Evolutionary conservation across 2,113 vertebrate species (phyloP), one percentile per base, ranked within the genome.

Genomic region (Callocephalon fimbriatum): DNA sequence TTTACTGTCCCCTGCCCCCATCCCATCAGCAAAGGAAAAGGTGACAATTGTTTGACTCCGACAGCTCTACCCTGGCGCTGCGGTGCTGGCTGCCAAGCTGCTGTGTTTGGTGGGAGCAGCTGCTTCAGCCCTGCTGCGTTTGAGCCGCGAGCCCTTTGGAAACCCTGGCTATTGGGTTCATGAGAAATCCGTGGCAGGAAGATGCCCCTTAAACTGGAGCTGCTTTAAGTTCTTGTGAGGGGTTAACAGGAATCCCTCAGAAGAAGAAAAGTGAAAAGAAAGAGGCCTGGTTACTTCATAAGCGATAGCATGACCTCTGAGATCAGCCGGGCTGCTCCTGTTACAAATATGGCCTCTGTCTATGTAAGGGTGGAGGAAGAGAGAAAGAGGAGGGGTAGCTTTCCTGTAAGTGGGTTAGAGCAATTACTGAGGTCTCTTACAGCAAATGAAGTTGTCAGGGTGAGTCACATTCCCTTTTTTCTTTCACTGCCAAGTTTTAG

Each of bases 381-480:
- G 81, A 87, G 71, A 79, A 59, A 90, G 94, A 94, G 90, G 92
- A 95, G 92, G 88, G 92, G 83, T 74, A 84, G 73, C 80, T 87
- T 97, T 97, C 96, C 94, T 95, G 88, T 91, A 95, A 94, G 91
- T 84, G 92, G 91, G 91, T 96, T 91, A 95, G 86, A 95, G 94
- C 96, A 97, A 97, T 97, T 95, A 96, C 92, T 68, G 61, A 95
- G 94, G 94, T 91, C 95, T 96, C 84, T 95, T 95, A 89, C 83
- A 95, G 93, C 96, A 91, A 95, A 94, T 87, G 86, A 95, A 96
- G 76, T 92, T 95, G 96, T 93, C 92, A 81, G 92, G 8, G 86
- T 96, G 97, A 97, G 96, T 97, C 96, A 97, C 94, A 61, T 92
- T 95, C 83, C 88, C 86, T 93, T 96, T 90, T 96, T 93, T 86